Conservation (phyloP, 2,888 invertebrate species). For the Eueremaeus valkanovi region DNA sequence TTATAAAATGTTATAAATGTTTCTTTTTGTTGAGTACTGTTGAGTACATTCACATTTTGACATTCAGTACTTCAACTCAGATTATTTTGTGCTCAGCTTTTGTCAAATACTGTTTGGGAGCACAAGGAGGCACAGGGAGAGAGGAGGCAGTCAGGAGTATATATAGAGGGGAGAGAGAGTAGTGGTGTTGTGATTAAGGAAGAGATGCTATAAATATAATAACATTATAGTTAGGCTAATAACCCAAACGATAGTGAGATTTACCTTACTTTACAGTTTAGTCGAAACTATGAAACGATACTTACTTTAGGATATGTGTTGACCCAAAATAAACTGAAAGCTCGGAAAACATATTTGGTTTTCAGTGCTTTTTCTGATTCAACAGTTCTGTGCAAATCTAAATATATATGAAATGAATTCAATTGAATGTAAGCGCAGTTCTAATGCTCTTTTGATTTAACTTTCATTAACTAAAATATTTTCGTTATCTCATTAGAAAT, state of each 20-base stretch:
- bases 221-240: background rate
- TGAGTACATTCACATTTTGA: too few species aligned
- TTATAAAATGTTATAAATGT: too few species aligned
- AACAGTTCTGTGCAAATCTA: background rate
- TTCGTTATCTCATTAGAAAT: background rate
- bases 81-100: too few species aligned
- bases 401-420: background rate
- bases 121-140: background rate
- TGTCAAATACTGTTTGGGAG: too few species aligned
- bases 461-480: constrained; percentile 26
- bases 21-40: too few species aligned
- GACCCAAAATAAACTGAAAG: constrained; percentile 30
- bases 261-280: background rate
- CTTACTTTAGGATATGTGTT: background rate
- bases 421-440: too few species aligned
- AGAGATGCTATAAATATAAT: constrained; percentile 17
- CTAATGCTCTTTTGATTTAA: background rate
- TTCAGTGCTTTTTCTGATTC: background rate
- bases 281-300: background rate
- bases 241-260: background rate
- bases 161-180: background rate
- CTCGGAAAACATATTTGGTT: background rate
- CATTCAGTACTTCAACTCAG: too few species aligned
- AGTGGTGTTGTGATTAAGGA: too few species aligned
- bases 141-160: too few species aligned